Evolutionary conservation across 2,113 vertebrate species (phyloP).

Genomic region (Gracilinanus agilis): DNA sequence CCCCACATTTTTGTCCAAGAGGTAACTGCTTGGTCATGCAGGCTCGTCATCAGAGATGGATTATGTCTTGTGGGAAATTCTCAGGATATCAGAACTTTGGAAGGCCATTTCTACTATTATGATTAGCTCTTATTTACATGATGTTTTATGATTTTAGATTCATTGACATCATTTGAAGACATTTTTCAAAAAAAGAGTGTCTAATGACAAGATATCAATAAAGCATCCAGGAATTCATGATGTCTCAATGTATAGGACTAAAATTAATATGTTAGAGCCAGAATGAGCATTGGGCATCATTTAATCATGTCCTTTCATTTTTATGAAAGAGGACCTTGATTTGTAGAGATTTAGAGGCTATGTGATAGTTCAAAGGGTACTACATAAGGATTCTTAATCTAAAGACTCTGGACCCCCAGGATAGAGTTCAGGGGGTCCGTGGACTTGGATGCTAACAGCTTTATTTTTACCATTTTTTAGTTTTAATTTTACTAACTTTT

Average conservation of each 20-base stretch:
- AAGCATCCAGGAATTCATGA: neutral
- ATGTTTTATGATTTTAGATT: neutral
- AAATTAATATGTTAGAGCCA: neutral
- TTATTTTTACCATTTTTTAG: neutral
- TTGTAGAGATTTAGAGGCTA: neutral
- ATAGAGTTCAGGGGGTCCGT: too few relatives aligned
- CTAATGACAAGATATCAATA: neutral
- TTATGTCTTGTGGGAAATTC: neutral
- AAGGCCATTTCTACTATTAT: neutral
- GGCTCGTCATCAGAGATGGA: neutral
- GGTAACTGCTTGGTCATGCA: neutral
- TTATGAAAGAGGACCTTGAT: neutral
- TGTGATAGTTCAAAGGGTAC: neutral
- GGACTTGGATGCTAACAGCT: neutral
- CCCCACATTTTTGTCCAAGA: neutral
- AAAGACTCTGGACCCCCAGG: neutral
- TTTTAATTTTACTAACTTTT: neutral
- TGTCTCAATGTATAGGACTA: neutral
- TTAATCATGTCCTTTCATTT: neutral
- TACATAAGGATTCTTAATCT: neutral
- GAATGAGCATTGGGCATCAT: neutral
- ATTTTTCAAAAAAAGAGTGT: neutral
- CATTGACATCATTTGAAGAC: neutral
- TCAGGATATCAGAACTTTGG: neutral
- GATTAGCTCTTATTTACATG: neutral